A percentile compares a stretch with the other conserved stretches of the same genome.
Evolutionary conservation across 1,140 invertebrate species (phyloP).

Genomic region (Diachasma alloeum): DNA sequence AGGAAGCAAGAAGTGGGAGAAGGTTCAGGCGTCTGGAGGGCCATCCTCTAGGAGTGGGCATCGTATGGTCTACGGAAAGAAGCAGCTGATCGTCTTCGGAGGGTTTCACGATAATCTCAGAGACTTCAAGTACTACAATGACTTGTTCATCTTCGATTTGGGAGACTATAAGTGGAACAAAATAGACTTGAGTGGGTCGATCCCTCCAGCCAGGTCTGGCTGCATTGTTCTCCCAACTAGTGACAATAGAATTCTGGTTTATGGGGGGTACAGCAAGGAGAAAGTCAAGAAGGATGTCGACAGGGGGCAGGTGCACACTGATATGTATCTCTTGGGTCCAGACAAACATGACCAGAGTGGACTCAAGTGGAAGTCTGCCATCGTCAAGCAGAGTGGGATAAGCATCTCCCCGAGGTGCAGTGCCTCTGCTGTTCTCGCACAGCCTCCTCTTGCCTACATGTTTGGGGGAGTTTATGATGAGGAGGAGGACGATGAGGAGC

Average conservation of each 20-base stretch:
- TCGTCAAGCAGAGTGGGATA: slow-evolving; percentile 74
- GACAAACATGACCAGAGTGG: slow-evolving; percentile 72
- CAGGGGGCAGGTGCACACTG: slow-evolving; percentile 80
- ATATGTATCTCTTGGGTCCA: slow-evolving; percentile 79
- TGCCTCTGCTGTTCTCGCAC: slow-evolving; percentile 65
- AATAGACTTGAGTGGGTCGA: slow-evolving; percentile 71
- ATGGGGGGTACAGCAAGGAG: slow-evolving; percentile 89
- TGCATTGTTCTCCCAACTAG: slow-evolving; percentile 67
- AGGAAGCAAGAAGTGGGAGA: slow-evolving; percentile 86
- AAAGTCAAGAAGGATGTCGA: slow-evolving; percentile 83
- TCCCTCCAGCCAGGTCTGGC: slow-evolving; percentile 77
- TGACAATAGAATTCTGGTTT: slow-evolving; percentile 73
- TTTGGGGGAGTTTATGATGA: slow-evolving; percentile 86
- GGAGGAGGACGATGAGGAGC: slow-evolving; percentile 82
- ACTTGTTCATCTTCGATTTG: slow-evolving; percentile 84
- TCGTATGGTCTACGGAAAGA: slow-evolving; percentile 83
- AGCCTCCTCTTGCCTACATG: slow-evolving; percentile 72
- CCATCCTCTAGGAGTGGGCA: slow-evolving; percentile 90
- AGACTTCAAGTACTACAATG: slow-evolving; percentile 91
- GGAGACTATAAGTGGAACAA: slow-evolving; percentile 84
- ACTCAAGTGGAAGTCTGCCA: slow-evolving; percentile 80
- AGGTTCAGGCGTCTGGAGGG: slow-evolving; percentile 76
- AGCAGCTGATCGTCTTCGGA: slow-evolving; percentile 86
- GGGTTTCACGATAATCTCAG: slow-evolving; percentile 91
- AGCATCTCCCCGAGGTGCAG: slow-evolving; percentile 76